phyloP scores from a whole-genome alignment of 2,797 vertebrate genomes.

The Cirrhinus molitorella region DNA sequence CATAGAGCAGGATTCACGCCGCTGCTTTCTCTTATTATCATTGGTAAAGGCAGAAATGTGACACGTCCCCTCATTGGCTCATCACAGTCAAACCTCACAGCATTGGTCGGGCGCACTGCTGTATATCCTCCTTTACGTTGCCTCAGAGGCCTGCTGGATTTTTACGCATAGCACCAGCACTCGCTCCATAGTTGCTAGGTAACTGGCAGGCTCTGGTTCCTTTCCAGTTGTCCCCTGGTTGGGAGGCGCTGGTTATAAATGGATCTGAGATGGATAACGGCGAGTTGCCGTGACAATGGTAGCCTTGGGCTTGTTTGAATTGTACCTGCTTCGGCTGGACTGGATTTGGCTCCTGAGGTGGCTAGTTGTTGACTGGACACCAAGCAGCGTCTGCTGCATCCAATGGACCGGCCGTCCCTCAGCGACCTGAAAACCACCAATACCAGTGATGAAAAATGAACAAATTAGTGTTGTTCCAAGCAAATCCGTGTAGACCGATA shows the following conservation, averaged over 20 bases:
- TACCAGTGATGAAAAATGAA: conserved; percentile 16
- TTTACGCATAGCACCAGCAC: conserved; percentile 75
- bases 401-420: not conserved
- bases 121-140: conserved; percentile 55
- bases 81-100: not conserved
- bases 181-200: conserved; percentile 88
- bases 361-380: not conserved
- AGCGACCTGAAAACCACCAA: conserved; percentile 10
- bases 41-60: conserved; percentile 6
- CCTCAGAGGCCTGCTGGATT: conserved; percentile 53
- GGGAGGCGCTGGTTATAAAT: conserved; percentile 58
- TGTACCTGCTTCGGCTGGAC: not conserved
- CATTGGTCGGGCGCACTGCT: conserved; percentile 39
- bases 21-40: conserved; percentile 24
- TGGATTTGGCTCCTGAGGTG: conserved; percentile 26
- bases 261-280: conserved; percentile 51
- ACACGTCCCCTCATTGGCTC: conserved; percentile 44
- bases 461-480: conserved; percentile 16
- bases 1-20: conserved; percentile 22
- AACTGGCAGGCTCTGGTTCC: conserved; percentile 84
- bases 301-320: conserved; percentile 28
- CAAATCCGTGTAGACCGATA: not conserved
- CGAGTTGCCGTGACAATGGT: conserved; percentile 45
- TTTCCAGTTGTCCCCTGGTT: conserved; percentile 76
- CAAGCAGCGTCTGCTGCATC: not conserved